Evolutionary conservation across 1,140 invertebrate genomes (phyloP).

Genomic region (Fopius arisanus): DNA sequence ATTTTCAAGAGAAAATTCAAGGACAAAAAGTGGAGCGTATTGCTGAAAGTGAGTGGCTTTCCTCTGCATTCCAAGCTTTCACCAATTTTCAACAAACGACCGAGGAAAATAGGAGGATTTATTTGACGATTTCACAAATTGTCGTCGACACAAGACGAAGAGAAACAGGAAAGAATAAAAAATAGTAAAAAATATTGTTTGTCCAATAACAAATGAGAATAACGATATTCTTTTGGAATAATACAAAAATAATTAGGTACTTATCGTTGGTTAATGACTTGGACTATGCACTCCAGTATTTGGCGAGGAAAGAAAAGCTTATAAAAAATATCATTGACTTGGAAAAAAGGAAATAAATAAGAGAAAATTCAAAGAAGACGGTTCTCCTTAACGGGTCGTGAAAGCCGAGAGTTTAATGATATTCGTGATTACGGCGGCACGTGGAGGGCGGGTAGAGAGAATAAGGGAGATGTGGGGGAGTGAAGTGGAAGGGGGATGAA

Average conservation of each 20-base stretch:
- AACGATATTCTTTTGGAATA: too few species aligned
- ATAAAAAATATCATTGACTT: conserved; percentile 2
- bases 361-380: conserved; percentile 10
- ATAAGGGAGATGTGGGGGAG: conserved; percentile 22
- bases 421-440: conserved; percentile 42
- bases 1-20: not conserved
- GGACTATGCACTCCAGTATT: not conserved
- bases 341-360: conserved; percentile 2
- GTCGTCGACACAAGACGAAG: too few species aligned
- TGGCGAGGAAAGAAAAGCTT: not conserved
- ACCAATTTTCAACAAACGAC: not conserved
- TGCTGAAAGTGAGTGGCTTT: not conserved
- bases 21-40: not conserved
- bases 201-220: too few species aligned
- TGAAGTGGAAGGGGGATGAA: not conserved
- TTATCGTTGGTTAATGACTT: not conserved
- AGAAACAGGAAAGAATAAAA: too few species aligned
- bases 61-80: not conserved
- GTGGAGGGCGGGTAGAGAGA: conserved; percentile 31
- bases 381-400: conserved; percentile 19
- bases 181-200: too few species aligned
- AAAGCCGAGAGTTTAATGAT: conserved; percentile 44
- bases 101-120: too few species aligned
- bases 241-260: not conserved
- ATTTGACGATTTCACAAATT: too few species aligned